Base-by-base conservation (phyloP, 1,140 invertebrate species). In the Hylaeus anthracinus region DNA sequence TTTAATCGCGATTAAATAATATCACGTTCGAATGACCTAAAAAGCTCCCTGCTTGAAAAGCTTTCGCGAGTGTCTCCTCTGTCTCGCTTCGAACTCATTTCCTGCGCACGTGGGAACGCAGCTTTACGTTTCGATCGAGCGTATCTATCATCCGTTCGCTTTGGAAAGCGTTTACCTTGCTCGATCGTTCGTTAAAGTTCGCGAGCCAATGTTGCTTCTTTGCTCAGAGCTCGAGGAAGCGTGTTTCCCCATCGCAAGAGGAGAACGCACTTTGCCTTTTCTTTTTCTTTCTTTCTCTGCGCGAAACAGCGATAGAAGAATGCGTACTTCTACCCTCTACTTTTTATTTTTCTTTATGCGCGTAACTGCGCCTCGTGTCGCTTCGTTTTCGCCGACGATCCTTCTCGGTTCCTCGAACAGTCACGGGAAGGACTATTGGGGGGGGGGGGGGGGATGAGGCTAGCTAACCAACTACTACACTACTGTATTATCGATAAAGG, bases 381-480 rank as follows among this genome's bases (percentile, higher is more conserved):
- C 67, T 48, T 63, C 48, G 48, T 58, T 56, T 61, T 55, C 63
- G 15, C 37, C 77, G 78, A 79, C 53, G 67, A 41, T 55, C 60
- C 72, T 75, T 66, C 53, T 60, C 61, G 55, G 26, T 81, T 51
- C 77, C 41, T 69, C 51, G 58, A 53, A 61, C 26, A 26, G 67
- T 26, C 71, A 55, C 37, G 67, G 67, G 66, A 79, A 71, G 39
- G 15, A 0, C 14, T n/a, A 39, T 70, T 56, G 65, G 73, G 26
- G 45, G 70, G 48, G 9, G 41, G 4, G 37, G 60, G 12, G 15
- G 75, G 75, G 75, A 14, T 64, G 69, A 82, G 55, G 60, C 72
- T 86, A 83, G 84, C 84, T 85, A 82, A 81, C 65, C 82, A 79
- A 83, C 69, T 83, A 86, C 74, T 84, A 82, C 71, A 86, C 79